Evolutionary conservation across 2,797 vertebrate genomes (phyloP), one percentile per base, ranked within the genome.

Genomic region (Hydrophis major): DNA sequence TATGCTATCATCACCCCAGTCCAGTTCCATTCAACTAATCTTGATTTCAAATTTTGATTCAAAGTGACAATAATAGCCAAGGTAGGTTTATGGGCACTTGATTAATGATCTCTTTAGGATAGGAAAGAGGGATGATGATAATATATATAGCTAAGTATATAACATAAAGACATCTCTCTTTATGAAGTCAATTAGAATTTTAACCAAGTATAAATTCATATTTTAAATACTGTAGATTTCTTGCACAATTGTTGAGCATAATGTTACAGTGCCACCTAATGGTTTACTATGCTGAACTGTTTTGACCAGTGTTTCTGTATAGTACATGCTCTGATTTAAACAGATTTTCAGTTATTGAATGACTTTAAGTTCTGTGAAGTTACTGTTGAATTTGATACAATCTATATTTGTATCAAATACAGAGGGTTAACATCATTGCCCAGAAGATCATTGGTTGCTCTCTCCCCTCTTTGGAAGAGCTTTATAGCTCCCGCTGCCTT

Each of bases 191-290:
- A 7, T 28, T 47, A 88, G 63, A 88, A 59, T 22, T 16, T 28
- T 56, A 37, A 74, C 4, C 4, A 5, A 87, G 10, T 18, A 87
- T 42, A 18, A 53, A 32, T 66, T 11, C 4, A 47, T 16, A 16
- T 20, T 57, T 93, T 20, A 87, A n/a, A 56, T 55, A 32, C 16
- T 37, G 66, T 37, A 87, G 20, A 25, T 93, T 61, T 88, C 90
- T 47, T 86, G 6, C n/a, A 61, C 32, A 37, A 13, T 89, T 83
- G 69, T 83, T 91, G 63, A 18, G 87, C 37, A 89, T 50, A 25
- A 0, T 91, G 78, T 93, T 94, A 96, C 93, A 97, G 92, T 96
- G 96, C 97, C 96, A 96, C 63, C 97, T 97, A 90, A 94, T 90
- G 97, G 94, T 93, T 83, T 66, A 92, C 16, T 28, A 22, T n/a